Percentiles rank a stretch among this genome's conserved stretches.
Conservation (phyloP, 2,888 invertebrate genomes). For the Eupithecia dodoneata region DNA sequence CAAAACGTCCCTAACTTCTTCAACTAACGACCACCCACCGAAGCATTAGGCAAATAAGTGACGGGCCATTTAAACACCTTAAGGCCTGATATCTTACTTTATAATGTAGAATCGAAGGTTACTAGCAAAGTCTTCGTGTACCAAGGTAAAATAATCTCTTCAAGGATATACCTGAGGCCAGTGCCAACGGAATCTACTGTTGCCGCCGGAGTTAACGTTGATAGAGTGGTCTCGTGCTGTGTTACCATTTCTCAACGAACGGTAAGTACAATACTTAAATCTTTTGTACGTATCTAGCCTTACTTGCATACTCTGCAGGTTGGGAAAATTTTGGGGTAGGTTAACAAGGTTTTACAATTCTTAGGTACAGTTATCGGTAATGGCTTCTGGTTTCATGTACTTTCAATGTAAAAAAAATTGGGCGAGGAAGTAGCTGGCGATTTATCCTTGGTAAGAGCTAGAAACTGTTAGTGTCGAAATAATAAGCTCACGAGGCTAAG, state of each 20-base stretch:
- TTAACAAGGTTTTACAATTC: not conserved
- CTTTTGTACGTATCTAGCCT: not conserved
- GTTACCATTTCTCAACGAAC: conserved; percentile 13
- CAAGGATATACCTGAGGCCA: conserved; percentile 26
- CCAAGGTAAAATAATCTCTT: conserved; percentile 17
- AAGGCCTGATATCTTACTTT: conserved; percentile 12
- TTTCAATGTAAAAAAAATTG: too few species aligned
- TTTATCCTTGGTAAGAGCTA: not conserved
- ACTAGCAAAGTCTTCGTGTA: conserved; percentile 17
- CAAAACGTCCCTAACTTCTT: not conserved
- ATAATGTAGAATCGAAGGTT: conserved; percentile 13
- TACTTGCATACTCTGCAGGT: not conserved
- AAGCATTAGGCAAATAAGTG: conserved; percentile 10
- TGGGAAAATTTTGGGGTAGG: not conserved
- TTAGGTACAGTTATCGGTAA: too few species aligned
- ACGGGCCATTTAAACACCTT: not conserved
- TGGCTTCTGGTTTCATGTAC: too few species aligned
- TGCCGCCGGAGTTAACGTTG: conserved; percentile 6
- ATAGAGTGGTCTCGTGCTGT: conserved; percentile 9
- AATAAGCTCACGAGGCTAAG: not conserved
- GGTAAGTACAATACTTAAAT: not conserved
- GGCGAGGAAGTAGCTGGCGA: not conserved
- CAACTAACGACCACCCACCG: conserved; percentile 6
- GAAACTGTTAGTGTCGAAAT: not conserved
- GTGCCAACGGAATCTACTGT: not conserved